Evolutionary conservation across 2,113 vertebrate species (phyloP).

Genomic region (Meriones unguiculatus): DNA sequence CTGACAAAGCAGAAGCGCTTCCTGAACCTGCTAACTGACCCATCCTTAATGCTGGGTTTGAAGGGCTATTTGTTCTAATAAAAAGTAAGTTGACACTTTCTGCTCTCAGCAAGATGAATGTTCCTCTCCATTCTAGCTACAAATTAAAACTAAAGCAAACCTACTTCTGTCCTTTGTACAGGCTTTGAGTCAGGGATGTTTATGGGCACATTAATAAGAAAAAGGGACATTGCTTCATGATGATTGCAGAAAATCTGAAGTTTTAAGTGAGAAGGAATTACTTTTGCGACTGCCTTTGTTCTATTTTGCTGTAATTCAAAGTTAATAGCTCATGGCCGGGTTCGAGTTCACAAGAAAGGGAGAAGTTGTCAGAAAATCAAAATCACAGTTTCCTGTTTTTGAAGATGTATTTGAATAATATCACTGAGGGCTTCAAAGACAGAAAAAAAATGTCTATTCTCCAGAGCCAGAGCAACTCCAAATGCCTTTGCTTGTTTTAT

Average conservation of each 20-base stretch:
- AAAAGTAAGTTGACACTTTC: neutral
- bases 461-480: slow-evolving; percentile 27
- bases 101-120: neutral
- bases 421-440: slow-evolving; percentile 73
- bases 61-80: neutral
- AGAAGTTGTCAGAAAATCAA: slow-evolving; percentile 69
- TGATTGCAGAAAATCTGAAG: slow-evolving; percentile 1
- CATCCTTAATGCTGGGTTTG: neutral
- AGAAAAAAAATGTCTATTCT: slow-evolving; percentile 22
- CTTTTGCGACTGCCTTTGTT: slow-evolving; percentile 50
- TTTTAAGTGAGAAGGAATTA: slow-evolving; percentile 61
- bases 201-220: neutral
- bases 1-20: neutral
- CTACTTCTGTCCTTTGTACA: neutral
- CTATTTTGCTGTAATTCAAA: slow-evolving; percentile 52
- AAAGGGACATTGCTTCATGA: neutral
- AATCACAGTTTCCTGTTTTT: slow-evolving; percentile 82
- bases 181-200: slow-evolving; percentile 35
- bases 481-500: slow-evolving; percentile 9
- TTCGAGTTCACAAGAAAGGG: slow-evolving; percentile 74
- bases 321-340: slow-evolving; percentile 51
- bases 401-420: slow-evolving; percentile 78
- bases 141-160: neutral
- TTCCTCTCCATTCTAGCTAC: neutral
- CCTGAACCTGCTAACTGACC: neutral